These are phyloP conservation scores for Chaetops frenatus DNA, from an alignment of 2,113 vertebrate species.

Conservation along the genomic window DNA sequence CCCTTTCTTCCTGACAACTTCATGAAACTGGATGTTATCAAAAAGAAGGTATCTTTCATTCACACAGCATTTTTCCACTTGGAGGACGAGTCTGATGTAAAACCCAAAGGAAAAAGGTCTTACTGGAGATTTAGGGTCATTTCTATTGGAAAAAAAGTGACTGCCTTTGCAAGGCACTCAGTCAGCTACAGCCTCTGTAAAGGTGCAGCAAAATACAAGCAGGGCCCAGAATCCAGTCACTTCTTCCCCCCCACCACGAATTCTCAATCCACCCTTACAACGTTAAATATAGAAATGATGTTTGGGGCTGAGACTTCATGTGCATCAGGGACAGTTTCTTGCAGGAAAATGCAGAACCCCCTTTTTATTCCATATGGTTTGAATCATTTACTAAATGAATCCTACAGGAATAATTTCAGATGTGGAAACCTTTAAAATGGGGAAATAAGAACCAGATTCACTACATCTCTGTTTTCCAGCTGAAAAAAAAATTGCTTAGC, in stretches of 20 bases:
- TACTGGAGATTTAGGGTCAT: neutral
- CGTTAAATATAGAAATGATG: constrained; percentile 16
- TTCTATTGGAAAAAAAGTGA: neutral
- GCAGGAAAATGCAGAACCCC: constrained; percentile 30
- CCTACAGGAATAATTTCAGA: constrained; percentile 63
- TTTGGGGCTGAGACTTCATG: neutral
- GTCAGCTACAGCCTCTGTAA: neutral
- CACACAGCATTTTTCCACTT: neutral
- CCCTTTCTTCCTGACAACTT: constrained; percentile 12
- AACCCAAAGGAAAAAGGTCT: neutral
- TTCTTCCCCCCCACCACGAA: neutral
- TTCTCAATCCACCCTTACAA: neutral
- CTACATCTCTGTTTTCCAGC: neutral
- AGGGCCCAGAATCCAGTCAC: neutral
- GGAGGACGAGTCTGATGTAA: neutral
- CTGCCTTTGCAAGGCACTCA: neutral
- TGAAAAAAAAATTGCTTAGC: neutral
- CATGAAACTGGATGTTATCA: neutral
- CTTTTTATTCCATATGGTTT: constrained; percentile 39
- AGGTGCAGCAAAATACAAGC: neutral
- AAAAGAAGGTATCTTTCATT: neutral
- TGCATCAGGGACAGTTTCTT: constrained; percentile 36
- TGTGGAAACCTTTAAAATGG: constrained; percentile 56
- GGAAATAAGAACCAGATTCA: constrained; percentile 59
- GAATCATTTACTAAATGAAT: constrained; percentile 52